Conservation (phyloP, 2,797 vertebrate species). For the Sebastes reedi region DNA sequence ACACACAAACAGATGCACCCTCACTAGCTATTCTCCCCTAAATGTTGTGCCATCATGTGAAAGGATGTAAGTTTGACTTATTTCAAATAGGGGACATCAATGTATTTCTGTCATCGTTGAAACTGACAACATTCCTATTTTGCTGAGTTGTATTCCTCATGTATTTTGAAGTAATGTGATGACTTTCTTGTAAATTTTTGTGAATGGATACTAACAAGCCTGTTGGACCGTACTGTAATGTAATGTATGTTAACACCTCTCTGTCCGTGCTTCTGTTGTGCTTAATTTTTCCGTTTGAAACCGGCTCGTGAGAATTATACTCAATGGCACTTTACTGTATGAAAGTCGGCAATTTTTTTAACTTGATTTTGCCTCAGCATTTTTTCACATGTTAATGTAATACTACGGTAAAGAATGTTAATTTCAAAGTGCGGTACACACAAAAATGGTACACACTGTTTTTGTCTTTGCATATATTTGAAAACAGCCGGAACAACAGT, state of each 20-base stretch:
- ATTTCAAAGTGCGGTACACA: too few species aligned
- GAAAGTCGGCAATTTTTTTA: background rate
- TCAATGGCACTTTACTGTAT: background rate
- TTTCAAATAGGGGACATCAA: background rate
- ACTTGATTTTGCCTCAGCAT: too few species aligned
- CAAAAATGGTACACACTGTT: background rate
- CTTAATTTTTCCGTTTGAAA: background rate
- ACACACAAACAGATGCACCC: background rate
- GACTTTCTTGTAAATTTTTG: background rate
- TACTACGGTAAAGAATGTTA: too few species aligned
- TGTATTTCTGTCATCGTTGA: background rate
- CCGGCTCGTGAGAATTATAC: background rate
- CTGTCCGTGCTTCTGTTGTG: background rate
- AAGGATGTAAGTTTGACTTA: background rate
- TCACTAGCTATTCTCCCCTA: background rate
- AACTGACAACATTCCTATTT: background rate
- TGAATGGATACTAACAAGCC: background rate
- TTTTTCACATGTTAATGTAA: too few species aligned
- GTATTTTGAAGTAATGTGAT: slow-evolving; percentile 11
- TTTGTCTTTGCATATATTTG: background rate
- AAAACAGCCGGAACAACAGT: background rate
- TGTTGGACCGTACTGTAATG: background rate
- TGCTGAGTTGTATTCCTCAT: background rate
- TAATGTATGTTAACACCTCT: background rate
- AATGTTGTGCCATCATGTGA: slow-evolving; percentile 30